Base-by-base conservation (phyloP, 2,113 vertebrate genomes). In the Rafetus swinhoei region DNA sequence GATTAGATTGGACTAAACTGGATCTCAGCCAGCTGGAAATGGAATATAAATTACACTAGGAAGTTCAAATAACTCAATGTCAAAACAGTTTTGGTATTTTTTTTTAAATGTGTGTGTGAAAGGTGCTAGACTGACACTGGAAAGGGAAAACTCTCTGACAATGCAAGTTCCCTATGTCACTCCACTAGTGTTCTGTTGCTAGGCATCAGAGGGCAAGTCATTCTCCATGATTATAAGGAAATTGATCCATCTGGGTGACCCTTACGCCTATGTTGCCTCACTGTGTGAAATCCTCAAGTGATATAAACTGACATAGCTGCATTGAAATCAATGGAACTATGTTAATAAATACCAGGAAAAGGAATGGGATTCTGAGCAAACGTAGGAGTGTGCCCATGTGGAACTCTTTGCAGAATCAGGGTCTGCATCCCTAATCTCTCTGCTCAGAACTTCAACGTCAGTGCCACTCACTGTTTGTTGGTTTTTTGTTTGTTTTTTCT, bases 71-170 rank as follows among this genome's bases (percentile, higher is more conserved):
- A 97, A 91, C 88, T 54, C 83, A 35, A 79, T 87, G 89, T 90
- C 91, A 93, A 97, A 95, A 95, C 79, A 95, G 88, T 52, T 84
- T 85, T 16, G 65, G 53, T 96, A 59, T 96, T 97, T 96, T 91
- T 91, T 45, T 45, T 45, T 45, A 45, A 45, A 45, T 45, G 82
- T 11, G 50, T 45, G 90, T n/a, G 83, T 93, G 77, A 87, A 90
- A 86, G 85, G 88, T 60, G 91, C 91, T 92, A 95, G 82, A 89
- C 50, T 86, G 85, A 87, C 91, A 97, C 0, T 2, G 88, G 50
- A 60, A 93, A 90, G 90, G 84, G 91, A 91, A 94, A 86, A 89
- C 10, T 50, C 88, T 93, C 95, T 92, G 93, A 95, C 88, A 69
- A 22, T 86, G 94, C 86, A 91, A 74, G 79, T 93, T 95, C 81